Percentiles rank a stretch among this genome's conserved stretches.
Evolutionary conservation across 2,888 invertebrate genomes (phyloP).

Genomic region (Patella pellucida): DNA sequence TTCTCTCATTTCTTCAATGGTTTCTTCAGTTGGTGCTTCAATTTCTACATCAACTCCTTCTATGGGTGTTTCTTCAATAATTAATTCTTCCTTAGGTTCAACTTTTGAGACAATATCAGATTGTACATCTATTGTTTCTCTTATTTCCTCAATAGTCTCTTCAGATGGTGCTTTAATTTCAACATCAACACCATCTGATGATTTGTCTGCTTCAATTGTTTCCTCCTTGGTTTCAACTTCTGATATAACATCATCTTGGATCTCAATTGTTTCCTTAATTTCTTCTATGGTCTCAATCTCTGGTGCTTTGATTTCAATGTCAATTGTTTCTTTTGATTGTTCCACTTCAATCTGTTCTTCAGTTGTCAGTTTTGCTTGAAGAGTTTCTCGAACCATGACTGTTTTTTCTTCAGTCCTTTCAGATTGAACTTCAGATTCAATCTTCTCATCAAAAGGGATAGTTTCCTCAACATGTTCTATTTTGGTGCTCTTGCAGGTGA

Average conservation of each 20-base stretch:
- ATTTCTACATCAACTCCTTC: conserved; percentile 25
- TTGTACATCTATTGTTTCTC: conserved; percentile 31
- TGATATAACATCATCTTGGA: neutral
- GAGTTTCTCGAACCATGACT: conserved; percentile 5
- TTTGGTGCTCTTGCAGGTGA: conserved; percentile 18
- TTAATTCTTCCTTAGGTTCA: conserved; percentile 26
- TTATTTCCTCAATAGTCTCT: conserved; percentile 30
- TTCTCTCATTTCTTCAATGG: conserved; percentile 28
- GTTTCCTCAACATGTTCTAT: conserved; percentile 29
- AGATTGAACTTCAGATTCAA: neutral
- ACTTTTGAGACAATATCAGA: conserved; percentile 31
- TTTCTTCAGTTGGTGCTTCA: conserved; percentile 21
- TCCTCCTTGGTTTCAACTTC: conserved; percentile 12
- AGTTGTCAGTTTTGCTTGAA: conserved; percentile 5
- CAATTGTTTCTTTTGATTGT: conserved; percentile 28
- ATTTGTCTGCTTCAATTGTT: conserved; percentile 18
- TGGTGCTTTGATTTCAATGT: conserved; percentile 28
- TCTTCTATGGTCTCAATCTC: conserved; percentile 31
- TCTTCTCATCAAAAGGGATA: conserved; percentile 26
- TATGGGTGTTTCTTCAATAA: conserved; percentile 21
- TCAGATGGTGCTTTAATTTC: conserved; percentile 27
- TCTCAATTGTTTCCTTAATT: conserved; percentile 21
- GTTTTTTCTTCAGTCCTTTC: too few species aligned
- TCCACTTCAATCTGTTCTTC: conserved; percentile 33
- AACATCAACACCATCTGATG: conserved; percentile 26